Base-by-base conservation (phyloP, 2,797 vertebrate species). In the Crocodylus rhombifer region DNA sequence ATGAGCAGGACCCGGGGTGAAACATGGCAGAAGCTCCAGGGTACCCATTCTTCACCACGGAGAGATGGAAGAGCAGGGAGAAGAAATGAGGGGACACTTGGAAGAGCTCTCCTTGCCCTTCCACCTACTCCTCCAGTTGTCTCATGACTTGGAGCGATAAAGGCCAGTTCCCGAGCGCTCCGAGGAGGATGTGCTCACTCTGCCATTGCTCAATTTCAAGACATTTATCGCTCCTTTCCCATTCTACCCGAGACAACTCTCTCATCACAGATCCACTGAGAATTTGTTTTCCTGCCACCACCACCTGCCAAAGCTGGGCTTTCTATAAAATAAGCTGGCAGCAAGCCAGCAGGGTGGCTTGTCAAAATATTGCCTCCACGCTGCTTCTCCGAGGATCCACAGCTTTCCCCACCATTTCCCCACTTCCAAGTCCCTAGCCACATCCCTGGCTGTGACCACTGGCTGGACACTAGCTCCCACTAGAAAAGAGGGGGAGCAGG, bases 271-370 rank as follows among this genome's bases (percentile, higher is more conserved):
- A 80, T 26, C 63, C 56, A 15, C 26, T 79, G 60, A 77, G 89
- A 76, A 88, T 86, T 84, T 78, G 82, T 87, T 95, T 90, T 91
- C 91, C 94, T 95, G 87, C 89, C 92, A 94, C 79, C 87, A 91
- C 9, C 89, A 92, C 91, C 87, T 93, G 90, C 85, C 90, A 87
- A 87, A 89, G 84, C 82, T 77, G 4, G 0, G 71, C 80, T 89
- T 94, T 57, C 88, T 67, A 63, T 62, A 95, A 89, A 80, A 14
- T 5, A n/a, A 80, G 25, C 2, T 80, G 92, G 92, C 89, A 71
- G 12, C 28, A 5, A 4, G 63, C 92, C 94, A 89, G 3, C 4
- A 57, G 65, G 28, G 63, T 71, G 79, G 28, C 87, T 64, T 73
- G 77, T 90, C 87, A 42, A 17, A 94, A 80, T 51, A 30, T 76